Percentiles rank a stretch among this genome's conserved stretches.
phyloP scores from a whole-genome alignment of 2,797 vertebrate genomes.

The Alcedo atthis region DNA sequence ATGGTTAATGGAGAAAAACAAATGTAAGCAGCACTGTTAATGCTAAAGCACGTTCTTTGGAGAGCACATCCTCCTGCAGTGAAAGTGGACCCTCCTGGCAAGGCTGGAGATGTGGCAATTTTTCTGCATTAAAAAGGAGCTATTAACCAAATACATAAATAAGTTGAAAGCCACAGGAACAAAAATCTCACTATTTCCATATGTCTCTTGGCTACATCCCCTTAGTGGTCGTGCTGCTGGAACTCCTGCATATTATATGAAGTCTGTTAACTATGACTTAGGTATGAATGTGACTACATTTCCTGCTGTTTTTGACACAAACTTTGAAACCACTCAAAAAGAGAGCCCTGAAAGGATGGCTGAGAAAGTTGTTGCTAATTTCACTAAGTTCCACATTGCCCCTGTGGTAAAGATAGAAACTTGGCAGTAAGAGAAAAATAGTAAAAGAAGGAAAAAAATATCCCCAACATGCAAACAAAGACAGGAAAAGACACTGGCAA shows the following conservation, averaged over 20 bases:
- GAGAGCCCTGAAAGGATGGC: not conserved
- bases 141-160: conserved; percentile 46
- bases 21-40: not conserved
- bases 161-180: conserved; percentile 9
- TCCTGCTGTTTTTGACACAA: conserved; percentile 25
- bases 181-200: conserved; percentile 33
- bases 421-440: not conserved
- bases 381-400: not conserved
- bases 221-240: conserved; percentile 7
- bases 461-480: not conserved
- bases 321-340: not conserved
- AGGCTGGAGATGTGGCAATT: not conserved
- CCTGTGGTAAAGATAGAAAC: not conserved
- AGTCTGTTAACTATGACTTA: conserved; percentile 24
- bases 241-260: not conserved
- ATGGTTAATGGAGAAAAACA: not conserved
- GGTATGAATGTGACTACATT: not conserved
- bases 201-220: not conserved
- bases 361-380: not conserved
- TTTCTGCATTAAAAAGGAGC: not conserved
- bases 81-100: conserved; percentile 26
- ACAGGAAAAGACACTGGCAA: not conserved
- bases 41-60: conserved; percentile 30
- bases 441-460: not conserved
- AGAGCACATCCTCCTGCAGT: not conserved